These are phyloP conservation scores for Sebastes itinus DNA, from an alignment of 2,797 vertebrate genomes.

Conservation along the genomic window DNA sequence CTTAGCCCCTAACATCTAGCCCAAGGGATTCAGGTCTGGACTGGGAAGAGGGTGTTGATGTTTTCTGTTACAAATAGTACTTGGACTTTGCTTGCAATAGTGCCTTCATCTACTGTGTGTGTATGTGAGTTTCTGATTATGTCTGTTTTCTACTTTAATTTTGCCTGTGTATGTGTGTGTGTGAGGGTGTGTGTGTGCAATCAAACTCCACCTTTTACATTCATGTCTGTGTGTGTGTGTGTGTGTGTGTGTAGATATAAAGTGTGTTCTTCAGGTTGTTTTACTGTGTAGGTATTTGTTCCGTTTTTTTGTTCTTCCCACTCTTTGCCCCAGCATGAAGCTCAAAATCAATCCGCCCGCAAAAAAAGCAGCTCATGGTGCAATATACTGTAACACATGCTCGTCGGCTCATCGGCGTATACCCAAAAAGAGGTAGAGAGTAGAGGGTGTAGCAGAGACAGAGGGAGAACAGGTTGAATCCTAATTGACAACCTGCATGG, in stretches of 20 bases:
- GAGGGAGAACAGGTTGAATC: conserved; percentile 18
- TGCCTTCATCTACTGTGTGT: conserved; percentile 84
- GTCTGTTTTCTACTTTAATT: conserved; percentile 63
- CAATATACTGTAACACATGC: not conserved
- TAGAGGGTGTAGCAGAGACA: not conserved
- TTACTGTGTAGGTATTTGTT: conserved; percentile 23
- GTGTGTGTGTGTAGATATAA: conserved; percentile 25
- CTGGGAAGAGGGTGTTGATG: conserved; percentile 47
- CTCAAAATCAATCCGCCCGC: conserved; percentile 30
- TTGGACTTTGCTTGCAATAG: conserved; percentile 86
- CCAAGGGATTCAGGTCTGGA: conserved; percentile 66
- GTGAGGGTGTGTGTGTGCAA: conserved; percentile 44
- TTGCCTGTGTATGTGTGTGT: conserved; percentile 39
- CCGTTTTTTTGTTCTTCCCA: conserved; percentile 23
- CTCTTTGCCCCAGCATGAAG: conserved; percentile 50
- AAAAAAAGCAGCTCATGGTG: conserved; percentile 25
- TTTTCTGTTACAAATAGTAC: conserved; percentile 75
- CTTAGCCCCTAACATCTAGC: conserved; percentile 68
- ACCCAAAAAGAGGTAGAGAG: conserved; percentile 2
- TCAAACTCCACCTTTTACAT: conserved; percentile 48
- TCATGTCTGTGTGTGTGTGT: conserved; percentile 4
- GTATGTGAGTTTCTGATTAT: conserved; percentile 50
- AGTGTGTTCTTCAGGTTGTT: conserved; percentile 31
- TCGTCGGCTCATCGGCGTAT: conserved; percentile 3
- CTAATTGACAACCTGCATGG: conserved; percentile 20